Percentiles rank a stretch among this genome's conserved stretches.
These are phyloP conservation scores for Herpetotheres cachinnans DNA, from an alignment of 2,113 vertebrate genomes.

Conservation along the genomic window DNA sequence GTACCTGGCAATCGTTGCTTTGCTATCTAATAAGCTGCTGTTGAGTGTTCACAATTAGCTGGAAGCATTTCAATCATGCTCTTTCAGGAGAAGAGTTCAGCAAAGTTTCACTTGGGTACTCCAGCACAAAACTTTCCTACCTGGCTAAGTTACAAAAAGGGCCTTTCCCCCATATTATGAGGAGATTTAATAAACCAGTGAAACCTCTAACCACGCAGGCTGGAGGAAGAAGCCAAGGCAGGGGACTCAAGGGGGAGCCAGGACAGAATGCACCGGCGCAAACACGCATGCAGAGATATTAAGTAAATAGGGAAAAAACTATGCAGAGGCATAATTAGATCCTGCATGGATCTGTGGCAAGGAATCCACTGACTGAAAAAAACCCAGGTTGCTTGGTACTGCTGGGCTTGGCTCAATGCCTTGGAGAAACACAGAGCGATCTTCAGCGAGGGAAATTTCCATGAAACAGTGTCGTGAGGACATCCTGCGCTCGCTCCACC, in stretches of 20 bases:
- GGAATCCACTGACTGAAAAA: conserved; percentile 35
- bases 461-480: conserved; percentile 47
- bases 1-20: neutral
- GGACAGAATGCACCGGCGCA: neutral
- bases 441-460: conserved; percentile 67
- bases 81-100: neutral
- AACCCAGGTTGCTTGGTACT: conserved; percentile 4
- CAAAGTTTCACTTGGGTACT: neutral
- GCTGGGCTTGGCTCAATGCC: conserved; percentile 29
- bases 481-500: conserved; percentile 45
- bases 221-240: conserved; percentile 32
- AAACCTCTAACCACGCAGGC: conserved; percentile 49
- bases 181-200: conserved; percentile 40
- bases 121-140: neutral
- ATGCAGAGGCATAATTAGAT: conserved; percentile 15
- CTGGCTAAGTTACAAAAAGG: neutral
- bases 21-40: neutral
- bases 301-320: neutral
- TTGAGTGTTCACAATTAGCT: neutral
- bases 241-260: neutral
- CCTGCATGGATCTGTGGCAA: conserved; percentile 8
- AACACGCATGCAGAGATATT: neutral
- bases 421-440: conserved; percentile 48
- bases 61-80: neutral
- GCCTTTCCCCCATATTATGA: neutral